Conservation (phyloP, 2,888 invertebrate genomes). For the Petrolisthes cinctipes region DNA sequence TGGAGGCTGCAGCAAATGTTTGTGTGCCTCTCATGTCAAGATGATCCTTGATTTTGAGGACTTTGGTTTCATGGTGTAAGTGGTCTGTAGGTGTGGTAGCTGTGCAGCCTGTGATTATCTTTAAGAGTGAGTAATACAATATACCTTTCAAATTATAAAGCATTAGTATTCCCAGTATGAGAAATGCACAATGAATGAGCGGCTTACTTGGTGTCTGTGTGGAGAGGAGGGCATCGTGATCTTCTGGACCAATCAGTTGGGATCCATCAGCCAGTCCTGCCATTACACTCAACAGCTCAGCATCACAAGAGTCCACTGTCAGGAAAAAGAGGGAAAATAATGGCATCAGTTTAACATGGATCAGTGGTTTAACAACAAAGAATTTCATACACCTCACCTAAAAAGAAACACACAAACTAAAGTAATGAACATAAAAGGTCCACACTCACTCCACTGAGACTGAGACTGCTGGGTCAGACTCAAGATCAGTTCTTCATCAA, state of each 20-base stretch:
- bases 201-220: constrained; percentile 30
- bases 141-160: neutral
- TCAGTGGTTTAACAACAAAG: neutral
- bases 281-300: constrained; percentile 48
- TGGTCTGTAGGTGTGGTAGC: no score
- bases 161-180: no score
- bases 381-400: neutral
- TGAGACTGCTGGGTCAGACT: constrained; percentile 47
- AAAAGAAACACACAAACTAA: neutral
- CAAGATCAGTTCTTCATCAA: constrained; percentile 46
- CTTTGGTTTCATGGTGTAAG: no score
- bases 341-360: no score
- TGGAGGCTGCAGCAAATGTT: no score
- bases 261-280: constrained; percentile 58
- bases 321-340: neutral
- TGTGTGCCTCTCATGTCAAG: no score
- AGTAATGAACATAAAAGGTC: neutral
- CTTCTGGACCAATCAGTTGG: constrained; percentile 35
- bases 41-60: no score
- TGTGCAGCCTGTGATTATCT: neutral
- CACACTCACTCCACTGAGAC: constrained; percentile 53
- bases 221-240: constrained; percentile 51
- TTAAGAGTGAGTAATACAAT: neutral
- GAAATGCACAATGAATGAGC: no score
- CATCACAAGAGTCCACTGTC: constrained; percentile 50